Evolutionary conservation across 2,797 vertebrate genomes (phyloP), one percentile per base, ranked within the genome.

Genomic region (Neostethus bicornis): DNA sequence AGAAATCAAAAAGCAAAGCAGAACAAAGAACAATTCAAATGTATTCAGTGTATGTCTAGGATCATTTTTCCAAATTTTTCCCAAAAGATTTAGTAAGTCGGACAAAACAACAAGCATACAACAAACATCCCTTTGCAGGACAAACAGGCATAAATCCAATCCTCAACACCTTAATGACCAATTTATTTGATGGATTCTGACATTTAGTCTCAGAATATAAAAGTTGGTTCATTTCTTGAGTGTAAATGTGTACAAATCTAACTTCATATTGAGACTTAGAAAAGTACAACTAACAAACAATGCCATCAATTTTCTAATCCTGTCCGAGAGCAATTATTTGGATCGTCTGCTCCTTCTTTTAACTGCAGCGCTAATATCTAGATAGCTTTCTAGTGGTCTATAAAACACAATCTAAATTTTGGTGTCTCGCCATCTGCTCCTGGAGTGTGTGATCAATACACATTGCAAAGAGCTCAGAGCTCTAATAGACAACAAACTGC

Each of bases 371-470:
- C n/a, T 35, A 35, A 35, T 42, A 42, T 42, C 39, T 6, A 21
- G 31, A 17, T 2, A 16, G 32, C 39, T 12, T 53, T 51, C 28
- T 13, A 25, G 26, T 45, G 37, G 29, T 55, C 41, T 34, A 32
- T 19, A 16, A 46, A 65, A 29, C 23, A 50, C 26, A 19, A 24
- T 59, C 21, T 35, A 57, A 32, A 66, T 68, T 14, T 39, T 24
- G 26, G 12, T 44, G 34, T 62, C 17, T 56, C 42, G 25, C 60
- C 52, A 23, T 66, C 39, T 51, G 12, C 48, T 51, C 13, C 31
- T 51, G 21, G 50, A 49, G 43, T 42, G 34, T 43, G 0, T 44
- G 73, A 84, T 87, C 79, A 79, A 75, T 83, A 69, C 63, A 37
- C 53, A 62, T 56, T 66, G 57, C 80, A 64, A 61, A 50, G 65